These are phyloP conservation scores for Alexandromys fortis DNA, from an alignment of 2,113 vertebrate genomes.

Conservation along the genomic window DNA sequence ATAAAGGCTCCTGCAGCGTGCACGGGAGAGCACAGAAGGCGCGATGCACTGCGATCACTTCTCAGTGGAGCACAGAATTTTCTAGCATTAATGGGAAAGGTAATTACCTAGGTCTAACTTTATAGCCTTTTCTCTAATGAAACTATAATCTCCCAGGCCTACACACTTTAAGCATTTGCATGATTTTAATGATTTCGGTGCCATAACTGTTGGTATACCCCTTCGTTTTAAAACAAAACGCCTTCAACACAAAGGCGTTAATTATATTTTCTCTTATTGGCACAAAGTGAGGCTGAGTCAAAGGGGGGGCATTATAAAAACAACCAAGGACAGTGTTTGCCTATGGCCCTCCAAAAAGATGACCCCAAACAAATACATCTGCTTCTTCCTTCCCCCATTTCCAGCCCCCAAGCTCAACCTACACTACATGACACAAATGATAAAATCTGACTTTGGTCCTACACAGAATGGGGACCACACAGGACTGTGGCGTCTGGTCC, in stretches of 20 bases:
- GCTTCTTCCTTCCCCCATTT: slow-evolving; percentile 20
- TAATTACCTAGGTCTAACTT: slow-evolving; percentile 92
- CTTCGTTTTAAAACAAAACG: slow-evolving; percentile 83
- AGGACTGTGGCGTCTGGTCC: background rate
- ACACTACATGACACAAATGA: background rate
- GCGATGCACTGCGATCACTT: slow-evolving; percentile 87
- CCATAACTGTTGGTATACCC: slow-evolving; percentile 85
- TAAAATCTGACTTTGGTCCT: background rate
- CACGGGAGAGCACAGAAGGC: slow-evolving; percentile 89
- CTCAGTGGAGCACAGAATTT: slow-evolving; percentile 92
- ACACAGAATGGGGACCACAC: background rate
- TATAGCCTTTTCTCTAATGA: slow-evolving; percentile 92
- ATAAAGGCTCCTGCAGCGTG: slow-evolving; percentile 92
- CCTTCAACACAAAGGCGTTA: slow-evolving; percentile 84
- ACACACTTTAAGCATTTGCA: slow-evolving; percentile 89
- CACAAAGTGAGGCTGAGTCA: slow-evolving; percentile 72
- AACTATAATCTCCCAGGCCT: slow-evolving; percentile 91
- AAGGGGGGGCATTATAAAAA: slow-evolving; percentile 77
- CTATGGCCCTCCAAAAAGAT: background rate
- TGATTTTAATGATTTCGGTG: slow-evolving; percentile 89
- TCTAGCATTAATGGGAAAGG: slow-evolving; percentile 91
- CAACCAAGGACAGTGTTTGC: slow-evolving; percentile 6
- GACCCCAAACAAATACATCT: background rate
- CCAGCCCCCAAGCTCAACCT: slow-evolving; percentile 35
- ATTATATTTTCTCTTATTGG: slow-evolving; percentile 85